Evolutionary conservation across 2,113 vertebrate species (phyloP), one percentile per base, ranked within the genome.

Genomic region (Dunckerocampus dactyliophorus): DNA sequence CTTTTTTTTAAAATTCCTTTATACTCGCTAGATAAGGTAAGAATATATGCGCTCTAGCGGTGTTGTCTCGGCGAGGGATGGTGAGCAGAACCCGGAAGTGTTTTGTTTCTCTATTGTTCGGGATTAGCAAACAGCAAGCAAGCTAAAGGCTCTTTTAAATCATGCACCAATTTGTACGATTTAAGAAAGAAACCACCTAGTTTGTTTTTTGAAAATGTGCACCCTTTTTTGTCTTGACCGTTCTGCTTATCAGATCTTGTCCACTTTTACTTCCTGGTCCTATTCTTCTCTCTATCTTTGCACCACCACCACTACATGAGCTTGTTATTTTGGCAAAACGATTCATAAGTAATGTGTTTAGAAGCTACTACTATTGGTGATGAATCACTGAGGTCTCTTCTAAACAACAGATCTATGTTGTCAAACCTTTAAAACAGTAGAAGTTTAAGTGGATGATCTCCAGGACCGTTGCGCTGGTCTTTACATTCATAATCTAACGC

Each of bases 401-500:
- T 12, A 9, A 39, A 39, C 37, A 39, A 28, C 3, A 28, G 24
- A 39, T 39, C 37, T 8, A 2, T 12, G 37, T 39, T 39, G 37
- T 39, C 2, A 9, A 46, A 2, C n/a, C n/a, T n/a, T n/a, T n/a
- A 24, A 22, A 4, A 24, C 21, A 24, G 6, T 22, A 10, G 22
- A 0, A 16, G 2, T 53, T 28, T 34, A 37, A 55, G 17, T n/a
- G 6, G 11, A 17, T 4, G 16, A 11, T n/a, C 22, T 13, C 14
- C 16, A 37, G 31, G 10, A 5, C 31, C 6, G 7, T 34, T 34
- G 31, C 6, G 31, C 31, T 34, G 7, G 10, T 37, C 4, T 6
- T 14, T 2, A 6, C 10, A 15, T 15, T 19, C 10, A 6, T 55
- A 19, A 54, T 19, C 12, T 14, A 72, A 66, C 65, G 81, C 67